Evolutionary conservation across 2,797 vertebrate genomes (phyloP), one percentile per base, ranked within the genome.

Genomic region (Paedocypris micromegethes): DNA sequence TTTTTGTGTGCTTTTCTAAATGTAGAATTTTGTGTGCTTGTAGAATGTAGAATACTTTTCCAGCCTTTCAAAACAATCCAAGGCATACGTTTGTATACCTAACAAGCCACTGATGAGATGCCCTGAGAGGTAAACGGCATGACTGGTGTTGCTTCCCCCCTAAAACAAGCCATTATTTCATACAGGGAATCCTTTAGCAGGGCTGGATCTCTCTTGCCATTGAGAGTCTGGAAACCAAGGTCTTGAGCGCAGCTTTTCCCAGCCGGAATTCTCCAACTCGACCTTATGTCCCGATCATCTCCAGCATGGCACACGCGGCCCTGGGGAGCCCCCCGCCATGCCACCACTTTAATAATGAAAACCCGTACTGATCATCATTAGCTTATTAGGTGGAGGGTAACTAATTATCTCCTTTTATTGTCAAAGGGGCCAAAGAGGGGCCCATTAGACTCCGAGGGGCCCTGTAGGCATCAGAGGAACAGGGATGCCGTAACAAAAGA

Each of bases 341-440:
- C 86, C 80, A 77, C 3, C 9, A 68, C 66, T 80, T 86, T 79
- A 78, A 76, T 85, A 84, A 85, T 75, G 6, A 84, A 79, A 81
- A 83, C 80, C 50, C 83, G 76, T 79, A 73, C 72, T 76, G 83
- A 80, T 79, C 76, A 86, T 88, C 83, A 89, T 88, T 86, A 87
- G 84, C 81, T 88, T 86, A 88, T 90, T 88, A 90, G 82, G 71
- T 45, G 60, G 1, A 70, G 80, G 83, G 86, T 87, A 81, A 85
- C 86, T 90, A 90, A 90, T 90, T 87, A 86, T 69, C 84, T 87
- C 86, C 88, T 88, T 88, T 88, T 85, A 82, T 83, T 86, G 85
- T 88, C 85, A 86, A 83, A 87, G 77, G 76, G 75, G 75, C 77
- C 70, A 75, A 73, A 62, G 54, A 78, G 77, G 54, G 80, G 79